Evolutionary conservation across 2,113 vertebrate species (phyloP), one percentile per base, ranked within the genome.

Genomic region (Turnix velox): DNA sequence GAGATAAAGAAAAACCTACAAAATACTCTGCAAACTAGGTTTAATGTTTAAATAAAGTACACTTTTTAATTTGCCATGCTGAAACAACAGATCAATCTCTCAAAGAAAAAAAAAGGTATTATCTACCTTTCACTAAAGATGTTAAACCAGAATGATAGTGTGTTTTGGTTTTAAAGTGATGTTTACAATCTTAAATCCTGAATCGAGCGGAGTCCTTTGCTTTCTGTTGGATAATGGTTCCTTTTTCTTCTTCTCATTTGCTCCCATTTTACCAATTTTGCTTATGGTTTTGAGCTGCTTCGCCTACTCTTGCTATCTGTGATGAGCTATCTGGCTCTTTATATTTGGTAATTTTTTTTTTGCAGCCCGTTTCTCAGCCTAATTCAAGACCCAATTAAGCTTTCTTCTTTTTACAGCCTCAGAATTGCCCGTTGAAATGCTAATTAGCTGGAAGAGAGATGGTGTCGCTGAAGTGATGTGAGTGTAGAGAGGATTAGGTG

Each of bases 391-490:
- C 12, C 24, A n/a, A 1, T 52, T 81, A 72, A 67, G 14, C 10
- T 42, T 72, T 52, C 16, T 86, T 73, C 49, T 69, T 45, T 62
- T 33, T 85, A 59, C 33, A 79, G 72, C 54, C 33, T 65, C 15
- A 27, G 49, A 90, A 88, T 58, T 76, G 30, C 45, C 57, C 48
- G 49, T 35, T 79, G 66, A 87, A 90, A 68, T 57, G 28, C 62
- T n/a, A 22, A 72, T 92, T 48, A 82, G 27, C 40, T 85, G 55
- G 13, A 73, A 52, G 39, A 94, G 59, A 84, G 11, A 30, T 54
- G 20, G 39, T 77, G 13, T 1, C 4, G 4, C 43, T 67, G 22
- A 82, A 59, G 55, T 0, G 0, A 14, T n/a, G 42, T 78, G 46
- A 10, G 19, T 43, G 28, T 69, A 71, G 45, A 69, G 27, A 31